Conservation (phyloP, 2,797 vertebrate genomes). For the Scolopax rusticola region DNA sequence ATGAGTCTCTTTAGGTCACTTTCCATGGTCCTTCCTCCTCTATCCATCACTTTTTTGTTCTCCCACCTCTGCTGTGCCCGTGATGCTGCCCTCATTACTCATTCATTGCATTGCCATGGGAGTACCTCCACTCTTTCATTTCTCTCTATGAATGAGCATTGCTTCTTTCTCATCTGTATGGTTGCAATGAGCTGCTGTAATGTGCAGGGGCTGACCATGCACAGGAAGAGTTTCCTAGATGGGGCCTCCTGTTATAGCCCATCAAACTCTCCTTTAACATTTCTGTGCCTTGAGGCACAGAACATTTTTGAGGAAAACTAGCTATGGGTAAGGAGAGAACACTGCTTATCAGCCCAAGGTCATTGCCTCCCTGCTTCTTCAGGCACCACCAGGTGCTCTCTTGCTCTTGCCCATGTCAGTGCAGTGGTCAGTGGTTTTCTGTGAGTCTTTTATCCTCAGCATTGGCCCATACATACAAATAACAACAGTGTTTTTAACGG, state of each 20-base stretch:
- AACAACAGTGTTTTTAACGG: background rate
- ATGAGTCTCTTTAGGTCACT: background rate
- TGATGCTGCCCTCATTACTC: background rate
- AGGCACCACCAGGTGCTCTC: background rate
- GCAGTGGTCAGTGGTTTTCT: background rate
- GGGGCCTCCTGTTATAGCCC: rapidly evolving
- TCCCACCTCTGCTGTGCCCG: background rate
- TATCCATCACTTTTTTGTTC: background rate
- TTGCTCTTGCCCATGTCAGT: rapidly evolving
- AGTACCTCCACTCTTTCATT: background rate
- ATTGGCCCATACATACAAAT: background rate
- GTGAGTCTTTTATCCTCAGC: rapidly evolving
- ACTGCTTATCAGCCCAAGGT: background rate
- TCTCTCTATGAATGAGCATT: background rate
- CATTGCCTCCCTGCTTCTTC: background rate
- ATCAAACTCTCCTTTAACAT: background rate
- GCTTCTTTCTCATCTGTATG: background rate
- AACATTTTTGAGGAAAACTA: background rate
- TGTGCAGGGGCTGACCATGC: background rate
- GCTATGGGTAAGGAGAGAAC: rapidly evolving
- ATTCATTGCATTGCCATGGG: background rate
- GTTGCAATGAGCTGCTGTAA: background rate
- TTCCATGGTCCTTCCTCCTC: background rate
- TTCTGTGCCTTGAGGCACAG: background rate
- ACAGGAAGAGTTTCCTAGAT: background rate